phyloP scores from a whole-genome alignment of 2,888 invertebrate genomes.

The Neocrepidodera transversa region DNA sequence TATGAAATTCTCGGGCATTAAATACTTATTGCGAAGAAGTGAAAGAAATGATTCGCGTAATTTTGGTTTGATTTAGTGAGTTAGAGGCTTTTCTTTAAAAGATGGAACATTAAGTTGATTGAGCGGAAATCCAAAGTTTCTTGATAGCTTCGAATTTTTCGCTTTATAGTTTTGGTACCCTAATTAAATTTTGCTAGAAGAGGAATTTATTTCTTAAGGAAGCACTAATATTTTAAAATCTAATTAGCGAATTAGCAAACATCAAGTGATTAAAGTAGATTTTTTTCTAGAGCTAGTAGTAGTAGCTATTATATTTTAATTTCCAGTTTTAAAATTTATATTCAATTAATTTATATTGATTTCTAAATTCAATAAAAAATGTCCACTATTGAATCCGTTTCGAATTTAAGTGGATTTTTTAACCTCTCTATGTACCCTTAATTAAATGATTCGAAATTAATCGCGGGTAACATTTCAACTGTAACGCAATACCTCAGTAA shows the following conservation, averaged over 20 bases:
- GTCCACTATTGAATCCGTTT: no score
- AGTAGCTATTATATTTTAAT: no score
- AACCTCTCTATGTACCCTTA: no score
- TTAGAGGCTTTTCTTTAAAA: slow-evolving; percentile 16
- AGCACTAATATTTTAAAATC: no score
- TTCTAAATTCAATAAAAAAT: no score
- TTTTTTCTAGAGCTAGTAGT: no score
- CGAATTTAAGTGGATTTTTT: no score
- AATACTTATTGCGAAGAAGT: slow-evolving; percentile 25
- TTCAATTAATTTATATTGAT: no score
- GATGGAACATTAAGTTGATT: slow-evolving; percentile 20
- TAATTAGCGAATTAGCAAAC: no score
- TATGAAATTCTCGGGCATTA: slow-evolving; percentile 17
- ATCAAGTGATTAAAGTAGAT: no score
- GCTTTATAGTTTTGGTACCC: neutral
- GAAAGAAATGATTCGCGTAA: slow-evolving; percentile 24
- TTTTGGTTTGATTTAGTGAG: slow-evolving; percentile 22
- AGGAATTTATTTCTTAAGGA: no score
- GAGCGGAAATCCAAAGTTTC: slow-evolving; percentile 16
- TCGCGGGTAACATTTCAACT: slow-evolving; percentile 14
- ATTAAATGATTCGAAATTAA: slow-evolving; percentile 10
- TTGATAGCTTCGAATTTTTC: slow-evolving; percentile 10
- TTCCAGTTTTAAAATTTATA: no score
- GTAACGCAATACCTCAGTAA: slow-evolving; percentile 31
- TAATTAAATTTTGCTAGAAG: slow-evolving; percentile 2